Percentiles rank a stretch among this genome's conserved stretches.
Conservation (phyloP, 2,797 vertebrate species). For the Lepus townsendii region DNA sequence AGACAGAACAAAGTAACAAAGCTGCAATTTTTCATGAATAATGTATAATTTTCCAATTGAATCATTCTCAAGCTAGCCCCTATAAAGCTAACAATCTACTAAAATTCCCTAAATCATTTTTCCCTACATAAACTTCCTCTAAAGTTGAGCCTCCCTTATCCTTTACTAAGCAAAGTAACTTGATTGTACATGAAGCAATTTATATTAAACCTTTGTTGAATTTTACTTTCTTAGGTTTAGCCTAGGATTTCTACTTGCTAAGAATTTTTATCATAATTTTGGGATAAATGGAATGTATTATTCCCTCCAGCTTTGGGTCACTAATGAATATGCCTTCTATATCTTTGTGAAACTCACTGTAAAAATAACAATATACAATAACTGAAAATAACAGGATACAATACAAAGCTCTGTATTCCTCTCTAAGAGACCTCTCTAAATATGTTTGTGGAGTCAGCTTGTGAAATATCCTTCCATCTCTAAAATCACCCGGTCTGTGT, state of each 20-base stretch:
- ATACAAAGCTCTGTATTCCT: conserved; percentile 7
- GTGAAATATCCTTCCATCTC: background rate
- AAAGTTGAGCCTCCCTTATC: background rate
- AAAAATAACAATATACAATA: background rate
- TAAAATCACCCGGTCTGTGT: background rate
- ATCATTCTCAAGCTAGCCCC: background rate
- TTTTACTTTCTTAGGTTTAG: conserved; percentile 35
- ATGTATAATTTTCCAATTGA: conserved; percentile 32
- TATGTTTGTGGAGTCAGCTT: background rate
- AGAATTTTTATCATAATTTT: conserved; percentile 37
- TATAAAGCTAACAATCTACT: background rate
- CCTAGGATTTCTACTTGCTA: conserved; percentile 27
- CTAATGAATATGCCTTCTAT: background rate
- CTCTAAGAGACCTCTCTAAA: background rate
- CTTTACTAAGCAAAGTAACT: conserved; percentile 45
- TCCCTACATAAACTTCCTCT: background rate
- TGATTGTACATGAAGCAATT: conserved; percentile 44
- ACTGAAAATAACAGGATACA: background rate
- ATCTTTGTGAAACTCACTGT: conserved; percentile 28
- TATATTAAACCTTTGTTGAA: background rate
- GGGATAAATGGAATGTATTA: background rate
- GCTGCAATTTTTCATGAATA: background rate
- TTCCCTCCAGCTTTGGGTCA: background rate
- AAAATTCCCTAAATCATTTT: background rate
- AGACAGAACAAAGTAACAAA: background rate